A percentile compares a stretch with the other conserved stretches of the same genome.
Evolutionary conservation across 2,797 vertebrate species (phyloP).

Genomic region (Heteromormyrus szaboi): DNA sequence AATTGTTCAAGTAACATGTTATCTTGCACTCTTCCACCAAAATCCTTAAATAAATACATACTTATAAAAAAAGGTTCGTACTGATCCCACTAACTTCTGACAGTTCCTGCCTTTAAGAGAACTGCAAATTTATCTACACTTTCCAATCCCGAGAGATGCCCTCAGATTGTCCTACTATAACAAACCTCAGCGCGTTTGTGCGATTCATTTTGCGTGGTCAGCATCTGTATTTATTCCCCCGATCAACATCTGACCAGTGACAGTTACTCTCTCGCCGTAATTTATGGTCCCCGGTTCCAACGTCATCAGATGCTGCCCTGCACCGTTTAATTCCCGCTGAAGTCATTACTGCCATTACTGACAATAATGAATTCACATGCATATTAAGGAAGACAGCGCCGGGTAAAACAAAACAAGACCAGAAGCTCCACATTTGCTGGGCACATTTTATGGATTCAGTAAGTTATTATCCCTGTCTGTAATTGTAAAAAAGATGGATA

Average conservation of each 20-base stretch:
- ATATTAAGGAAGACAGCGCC: slow-evolving; percentile 4
- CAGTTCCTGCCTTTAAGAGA: neutral
- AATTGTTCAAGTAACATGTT: neutral
- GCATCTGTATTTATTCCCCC: slow-evolving; percentile 1
- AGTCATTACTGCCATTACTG: slow-evolving; percentile 9
- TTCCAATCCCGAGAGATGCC: neutral
- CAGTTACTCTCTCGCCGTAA: slow-evolving; percentile 1
- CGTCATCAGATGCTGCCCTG: neutral
- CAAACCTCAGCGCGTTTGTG: neutral
- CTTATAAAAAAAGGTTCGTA: neutral
- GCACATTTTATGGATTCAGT: neutral
- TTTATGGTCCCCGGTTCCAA: neutral
- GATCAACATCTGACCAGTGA: neutral
- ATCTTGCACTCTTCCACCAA: neutral
- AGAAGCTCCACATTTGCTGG: slow-evolving; percentile 5
- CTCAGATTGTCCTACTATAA: neutral
- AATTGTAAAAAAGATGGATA: neutral
- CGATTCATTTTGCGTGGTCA: neutral
- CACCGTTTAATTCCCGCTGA: neutral
- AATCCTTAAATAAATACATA: neutral
- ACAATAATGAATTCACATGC: slow-evolving; percentile 10
- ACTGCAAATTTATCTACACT: neutral
- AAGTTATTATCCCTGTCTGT: slow-evolving; percentile 8
- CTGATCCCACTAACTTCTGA: neutral
- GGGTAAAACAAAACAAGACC: slow-evolving; percentile 11